Base-by-base conservation (phyloP, 1,140 invertebrate genomes). In the Drusus annulatus region DNA sequence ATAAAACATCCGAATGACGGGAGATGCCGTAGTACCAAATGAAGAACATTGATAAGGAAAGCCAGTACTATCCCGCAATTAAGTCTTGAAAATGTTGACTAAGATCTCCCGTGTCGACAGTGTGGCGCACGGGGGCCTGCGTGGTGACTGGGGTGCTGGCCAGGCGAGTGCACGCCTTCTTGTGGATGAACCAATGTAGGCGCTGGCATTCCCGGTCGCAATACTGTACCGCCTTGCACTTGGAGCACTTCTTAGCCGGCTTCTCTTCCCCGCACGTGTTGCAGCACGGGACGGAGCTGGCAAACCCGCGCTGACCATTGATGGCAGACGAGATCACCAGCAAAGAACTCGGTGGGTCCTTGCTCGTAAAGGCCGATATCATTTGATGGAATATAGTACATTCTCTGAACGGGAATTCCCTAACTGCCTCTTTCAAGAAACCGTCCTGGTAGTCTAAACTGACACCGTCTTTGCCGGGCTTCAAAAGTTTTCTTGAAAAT, bases 131-230 rank as follows among this genome's bases (percentile, higher is more conserved):
- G 76, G 86, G 86, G 6, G 84, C 19, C 8, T 83, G 60, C 6
- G 83, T 79, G 3, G 84, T 80, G 13, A 86, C 84, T 4, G 90
- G 86, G 5, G 85, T 85, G 84, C 87, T 87, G 1, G 85, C 90
- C 31, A 93, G 88, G 83, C 93, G 89, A 8, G 92, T 90, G 84
- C 95, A 96, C 28, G 91, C 92, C 86, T 98, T 98, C 89, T 99
- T 99, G 87, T 99, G 98, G 82, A 96, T 93, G 84, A 95, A 94
- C 98, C 98, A 99, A 88, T 99, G 98, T 7, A 98, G 88, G 84
- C 96, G 93, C 87, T 99, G 98, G 88, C 98, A 99, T 84, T 95
- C 93, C 81, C 95, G 91, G 86, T 98, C 95, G 89, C 98, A 99
- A 87, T 99, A 99, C 84, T 95, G 93, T 15, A 97, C 96, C 76